Percentiles rank a stretch among this genome's conserved stretches.
Evolutionary conservation across 2,888 invertebrate genomes (phyloP).

Genomic region (Margaritifera margaritifera): DNA sequence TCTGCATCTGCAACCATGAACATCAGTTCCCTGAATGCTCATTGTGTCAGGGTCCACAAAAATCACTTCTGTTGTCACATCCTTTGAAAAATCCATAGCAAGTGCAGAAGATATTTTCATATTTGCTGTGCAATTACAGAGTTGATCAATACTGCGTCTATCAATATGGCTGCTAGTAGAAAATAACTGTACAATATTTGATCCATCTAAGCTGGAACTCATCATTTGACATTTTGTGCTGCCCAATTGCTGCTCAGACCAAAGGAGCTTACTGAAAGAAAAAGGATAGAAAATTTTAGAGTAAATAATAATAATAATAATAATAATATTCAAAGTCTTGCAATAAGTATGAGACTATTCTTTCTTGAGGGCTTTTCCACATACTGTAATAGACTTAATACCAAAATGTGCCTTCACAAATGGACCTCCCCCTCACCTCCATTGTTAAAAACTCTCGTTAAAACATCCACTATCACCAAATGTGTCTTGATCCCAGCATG

Average conservation of each 20-base stretch:
- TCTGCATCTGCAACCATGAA: slow-evolving; percentile 52
- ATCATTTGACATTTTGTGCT: slow-evolving; percentile 19
- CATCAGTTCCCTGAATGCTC: slow-evolving; percentile 52
- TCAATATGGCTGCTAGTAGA: slow-evolving; percentile 10
- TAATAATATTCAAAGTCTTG: too few relatives aligned
- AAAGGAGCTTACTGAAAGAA: slow-evolving; percentile 53
- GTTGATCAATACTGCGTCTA: slow-evolving; percentile 13
- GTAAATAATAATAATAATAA: too few relatives aligned
- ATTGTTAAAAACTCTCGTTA: too few relatives aligned
- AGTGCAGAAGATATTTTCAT: slow-evolving; percentile 80
- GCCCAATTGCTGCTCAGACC: slow-evolving; percentile 48
- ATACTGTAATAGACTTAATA: too few relatives aligned
- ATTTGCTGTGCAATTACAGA: slow-evolving; percentile 80
- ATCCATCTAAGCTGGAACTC: slow-evolving; percentile 22
- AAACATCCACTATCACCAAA: too few relatives aligned
- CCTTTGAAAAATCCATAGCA: slow-evolving; percentile 81
- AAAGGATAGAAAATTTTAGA: too few relatives aligned
- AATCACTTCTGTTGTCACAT: slow-evolving; percentile 50
- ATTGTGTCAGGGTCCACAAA: slow-evolving; percentile 41
- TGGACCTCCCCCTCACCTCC: too few relatives aligned
- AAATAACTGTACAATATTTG: slow-evolving; percentile 19
- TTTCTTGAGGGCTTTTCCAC: too few relatives aligned
- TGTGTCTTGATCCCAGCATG: too few relatives aligned
- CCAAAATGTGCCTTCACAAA: too few relatives aligned
- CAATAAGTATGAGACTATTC: too few relatives aligned